phyloP scores from a whole-genome alignment of 1,140 invertebrate species.

The Metaphire vulgaris region DNA sequence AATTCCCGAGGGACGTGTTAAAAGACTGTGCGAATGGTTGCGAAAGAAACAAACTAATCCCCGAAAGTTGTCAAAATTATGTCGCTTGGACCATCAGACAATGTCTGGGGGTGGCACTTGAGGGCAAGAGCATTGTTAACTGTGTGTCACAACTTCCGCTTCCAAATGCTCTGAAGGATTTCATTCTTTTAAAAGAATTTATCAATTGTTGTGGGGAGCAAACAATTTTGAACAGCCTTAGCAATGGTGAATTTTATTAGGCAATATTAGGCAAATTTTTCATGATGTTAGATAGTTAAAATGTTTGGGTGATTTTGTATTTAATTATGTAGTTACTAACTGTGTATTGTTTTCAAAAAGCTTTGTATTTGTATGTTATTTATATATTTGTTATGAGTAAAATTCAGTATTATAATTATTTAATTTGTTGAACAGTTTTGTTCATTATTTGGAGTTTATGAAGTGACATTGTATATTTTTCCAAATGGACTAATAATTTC shows the following conservation, averaged over 20 bases:
- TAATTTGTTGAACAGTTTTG: no score
- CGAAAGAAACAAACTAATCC: background rate
- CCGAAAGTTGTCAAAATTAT: background rate
- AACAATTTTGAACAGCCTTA: slow-evolving; percentile 51
- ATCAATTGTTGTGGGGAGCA: slow-evolving; percentile 61
- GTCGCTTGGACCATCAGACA: slow-evolving; percentile 9
- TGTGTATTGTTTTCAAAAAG: no score
- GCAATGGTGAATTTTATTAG: background rate
- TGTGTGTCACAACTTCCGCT: slow-evolving; percentile 16
- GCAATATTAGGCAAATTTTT: no score
- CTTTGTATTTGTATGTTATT: no score
- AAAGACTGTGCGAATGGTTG: background rate
- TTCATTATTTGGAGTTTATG: no score
- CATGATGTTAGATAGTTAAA: no score
- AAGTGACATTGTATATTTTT: no score
- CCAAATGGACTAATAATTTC: no score
- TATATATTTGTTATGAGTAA: no score
- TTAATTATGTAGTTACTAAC: no score
- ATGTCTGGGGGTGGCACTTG: background rate
- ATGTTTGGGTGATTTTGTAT: no score
- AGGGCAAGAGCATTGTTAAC: slow-evolving; percentile 19
- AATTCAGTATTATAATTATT: no score
- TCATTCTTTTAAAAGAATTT: slow-evolving; percentile 25
- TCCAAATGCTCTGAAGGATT: slow-evolving; percentile 23
- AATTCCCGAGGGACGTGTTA: background rate